A percentile compares a stretch with the other conserved stretches of the same genome.
phyloP scores from a whole-genome alignment of 1,140 invertebrate species.

The Dendroctonus valens region DNA sequence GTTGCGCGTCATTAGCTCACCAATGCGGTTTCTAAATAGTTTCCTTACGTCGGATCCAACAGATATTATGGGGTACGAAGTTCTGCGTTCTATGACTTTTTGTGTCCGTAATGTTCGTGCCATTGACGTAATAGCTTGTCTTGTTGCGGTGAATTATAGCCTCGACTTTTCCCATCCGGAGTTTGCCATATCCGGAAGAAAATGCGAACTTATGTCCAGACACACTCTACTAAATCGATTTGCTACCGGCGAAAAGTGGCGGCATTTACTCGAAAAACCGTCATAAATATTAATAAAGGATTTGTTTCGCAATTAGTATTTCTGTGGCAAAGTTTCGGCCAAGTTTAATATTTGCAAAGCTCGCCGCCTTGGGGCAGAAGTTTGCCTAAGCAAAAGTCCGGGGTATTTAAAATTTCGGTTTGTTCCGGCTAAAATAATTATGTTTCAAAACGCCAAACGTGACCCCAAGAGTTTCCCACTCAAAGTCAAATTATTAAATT shows the following conservation, averaged over 20 bases:
- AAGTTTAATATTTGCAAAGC: conserved; percentile 13
- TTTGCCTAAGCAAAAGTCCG: conserved; percentile 6
- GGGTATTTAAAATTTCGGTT: conserved; percentile 16
- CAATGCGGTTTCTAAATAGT: conserved; percentile 40
- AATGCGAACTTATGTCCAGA: conserved; percentile 8
- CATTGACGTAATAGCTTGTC: conserved; percentile 41
- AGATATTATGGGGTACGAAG: conserved; percentile 41
- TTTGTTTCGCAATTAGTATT: not conserved
- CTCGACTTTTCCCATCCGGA: conserved; percentile 17
- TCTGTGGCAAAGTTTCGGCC: conserved; percentile 8
- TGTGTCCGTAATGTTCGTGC: conserved; percentile 41
- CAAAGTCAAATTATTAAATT: no score
- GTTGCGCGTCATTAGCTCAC: conserved; percentile 40
- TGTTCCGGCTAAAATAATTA: conserved; percentile 16
- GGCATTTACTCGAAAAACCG: not conserved
- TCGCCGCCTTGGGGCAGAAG: not conserved
- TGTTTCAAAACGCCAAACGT: conserved; percentile 9
- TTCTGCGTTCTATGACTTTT: conserved; percentile 44
- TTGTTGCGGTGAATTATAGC: conserved; percentile 40
- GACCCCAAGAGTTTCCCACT: no score
- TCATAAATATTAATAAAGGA: not conserved
- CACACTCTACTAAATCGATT: not conserved
- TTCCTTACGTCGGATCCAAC: conserved; percentile 40
- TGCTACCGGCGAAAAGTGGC: not conserved
- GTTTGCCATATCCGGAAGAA: conserved; percentile 24